Evolutionary conservation across 2,113 vertebrate species (phyloP).

Genomic region (Nipponia nippon): DNA sequence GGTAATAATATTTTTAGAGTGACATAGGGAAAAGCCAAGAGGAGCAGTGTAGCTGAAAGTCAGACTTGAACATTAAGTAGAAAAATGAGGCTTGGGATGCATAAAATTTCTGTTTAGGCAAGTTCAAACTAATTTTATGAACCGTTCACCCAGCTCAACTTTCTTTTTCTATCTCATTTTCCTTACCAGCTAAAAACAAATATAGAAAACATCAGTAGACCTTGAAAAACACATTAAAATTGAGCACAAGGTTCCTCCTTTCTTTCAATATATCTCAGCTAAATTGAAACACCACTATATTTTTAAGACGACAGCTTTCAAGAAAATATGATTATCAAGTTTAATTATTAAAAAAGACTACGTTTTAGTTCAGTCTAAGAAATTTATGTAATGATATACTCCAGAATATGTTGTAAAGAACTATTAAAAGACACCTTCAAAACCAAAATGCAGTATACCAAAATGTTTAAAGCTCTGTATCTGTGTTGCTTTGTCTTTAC

Average conservation of each 20-base stretch:
- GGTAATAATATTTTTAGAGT: not conserved
- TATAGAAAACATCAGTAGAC: constrained; percentile 45
- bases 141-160: constrained; percentile 34
- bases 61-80: constrained; percentile 10
- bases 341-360: not conserved
- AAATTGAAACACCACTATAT: constrained; percentile 33
- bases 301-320: constrained; percentile 34
- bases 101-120: constrained; percentile 50
- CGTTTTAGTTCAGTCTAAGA: not conserved
- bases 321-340: not conserved
- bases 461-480: not conserved
- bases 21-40: not conserved
- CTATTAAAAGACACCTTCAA: not conserved
- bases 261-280: not conserved
- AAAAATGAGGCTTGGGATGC: constrained; percentile 36
- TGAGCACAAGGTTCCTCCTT: not conserved
- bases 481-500: not conserved
- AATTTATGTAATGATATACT: not conserved
- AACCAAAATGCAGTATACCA: not conserved
- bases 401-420: not conserved
- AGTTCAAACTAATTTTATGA: constrained; percentile 66
- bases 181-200: constrained; percentile 47
- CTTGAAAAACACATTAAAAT: constrained; percentile 52
- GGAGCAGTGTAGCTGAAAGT: not conserved
- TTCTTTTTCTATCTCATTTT: constrained; percentile 51